Conservation (phyloP, 2,113 vertebrate species). For the Tragelaphus scriptus region DNA sequence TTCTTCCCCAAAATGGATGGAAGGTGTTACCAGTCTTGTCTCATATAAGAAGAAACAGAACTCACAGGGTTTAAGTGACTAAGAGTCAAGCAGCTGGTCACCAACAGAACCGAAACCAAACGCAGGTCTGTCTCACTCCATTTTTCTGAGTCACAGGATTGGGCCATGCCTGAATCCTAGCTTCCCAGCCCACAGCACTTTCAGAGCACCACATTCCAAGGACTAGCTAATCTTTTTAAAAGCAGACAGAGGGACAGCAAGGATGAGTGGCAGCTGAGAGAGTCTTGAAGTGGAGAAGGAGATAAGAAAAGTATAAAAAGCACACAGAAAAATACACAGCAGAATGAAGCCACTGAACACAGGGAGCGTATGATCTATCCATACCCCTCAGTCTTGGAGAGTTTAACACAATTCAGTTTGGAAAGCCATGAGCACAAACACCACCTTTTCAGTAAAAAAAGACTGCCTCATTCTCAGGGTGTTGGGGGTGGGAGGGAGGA, state of each 20-base stretch:
- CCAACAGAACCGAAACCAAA: neutral
- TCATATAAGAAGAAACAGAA: neutral
- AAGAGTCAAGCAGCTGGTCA: neutral
- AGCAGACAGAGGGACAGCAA: neutral
- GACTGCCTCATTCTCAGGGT: neutral
- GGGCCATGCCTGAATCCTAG: no score
- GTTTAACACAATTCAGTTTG: neutral
- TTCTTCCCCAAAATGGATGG: neutral
- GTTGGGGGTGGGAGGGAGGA: neutral
- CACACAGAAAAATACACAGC: neutral
- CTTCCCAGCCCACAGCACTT: neutral
- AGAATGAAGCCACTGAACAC: fast-evolving
- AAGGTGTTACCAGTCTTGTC: neutral
- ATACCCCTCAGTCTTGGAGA: fast-evolving
- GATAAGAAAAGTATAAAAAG: neutral
- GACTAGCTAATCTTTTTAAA: neutral
- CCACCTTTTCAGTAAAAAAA: neutral
- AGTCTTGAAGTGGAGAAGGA: neutral
- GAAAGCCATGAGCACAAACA: neutral
- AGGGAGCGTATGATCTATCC: no score
- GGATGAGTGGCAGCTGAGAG: neutral
- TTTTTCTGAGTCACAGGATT: neutral
- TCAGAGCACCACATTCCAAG: neutral
- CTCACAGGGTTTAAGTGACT: neutral
- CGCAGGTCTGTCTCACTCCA: neutral